Base-by-base conservation (phyloP, 1,140 invertebrate species). In the Palaemon carinicauda region DNA sequence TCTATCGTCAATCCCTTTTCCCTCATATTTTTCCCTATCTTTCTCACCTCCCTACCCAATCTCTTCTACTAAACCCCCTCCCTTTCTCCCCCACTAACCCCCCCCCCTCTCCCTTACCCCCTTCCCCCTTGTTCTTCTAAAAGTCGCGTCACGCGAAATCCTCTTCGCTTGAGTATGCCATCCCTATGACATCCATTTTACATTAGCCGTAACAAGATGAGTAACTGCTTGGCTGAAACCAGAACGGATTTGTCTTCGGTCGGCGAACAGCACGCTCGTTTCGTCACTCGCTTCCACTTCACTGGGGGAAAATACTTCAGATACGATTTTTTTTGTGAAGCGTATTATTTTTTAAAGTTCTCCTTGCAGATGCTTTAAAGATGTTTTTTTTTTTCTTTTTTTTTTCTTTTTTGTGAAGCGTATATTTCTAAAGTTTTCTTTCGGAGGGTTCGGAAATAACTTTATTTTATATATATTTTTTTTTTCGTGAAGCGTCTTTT, bases 201-300 rank as follows among this genome's bases (percentile, higher is more conserved):
- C 81, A 83, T 83, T 83, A 83, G 71, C 51, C 71, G n/a, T 83
- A 83, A 83, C 81, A 80, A 80, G 79, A 80, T 80, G 79, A 80
- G 54, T 69, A 80, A 69, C 79, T 80, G 79, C 56, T 69, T 80
- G 79, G 56, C 79, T 75, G 73, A 33, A 29, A 53, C 50, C 41
- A 27, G 74, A 52, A 27, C 17, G 74, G 73, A 75, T 78, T 78
- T 50, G 17, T 78, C 24, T 78, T 52, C n/a, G n/a, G 41, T 19
- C 21, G 56, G 75, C 50, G 75, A 78, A 24, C 50, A 53, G 29
- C 41, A 41, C 41, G 41, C 41, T 12, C 41, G 41, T 41, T 41
- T 12, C 41, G 41, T 41, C 41, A 41, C 41, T 41, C 41, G 41
- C 41, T 41, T 41, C 41, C 41, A 41, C 41, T 41, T 41, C 41